Percentiles rank a stretch among this genome's conserved stretches.
Evolutionary conservation across 2,113 vertebrate genomes (phyloP).

Genomic region (Dicentrarchus labrax): DNA sequence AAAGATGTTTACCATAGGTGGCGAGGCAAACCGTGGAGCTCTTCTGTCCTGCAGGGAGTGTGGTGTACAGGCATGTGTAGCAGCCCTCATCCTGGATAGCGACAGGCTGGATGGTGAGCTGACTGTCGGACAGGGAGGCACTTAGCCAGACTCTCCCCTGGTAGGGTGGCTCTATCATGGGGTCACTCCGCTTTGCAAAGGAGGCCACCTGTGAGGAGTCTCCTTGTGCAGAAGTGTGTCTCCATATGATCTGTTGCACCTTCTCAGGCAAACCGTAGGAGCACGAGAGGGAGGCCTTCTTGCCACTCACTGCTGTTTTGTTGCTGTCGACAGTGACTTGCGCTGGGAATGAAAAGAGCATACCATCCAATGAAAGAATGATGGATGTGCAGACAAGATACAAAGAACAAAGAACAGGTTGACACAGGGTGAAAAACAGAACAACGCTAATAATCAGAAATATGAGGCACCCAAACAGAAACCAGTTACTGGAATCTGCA

Average conservation of each 20-base stretch:
- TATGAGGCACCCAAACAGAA: conserved; percentile 60
- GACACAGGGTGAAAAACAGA: conserved; percentile 15
- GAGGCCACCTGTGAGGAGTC: conserved; percentile 74
- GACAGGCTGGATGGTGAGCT: conserved; percentile 82
- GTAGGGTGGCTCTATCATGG: conserved; percentile 79
- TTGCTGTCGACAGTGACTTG: conserved; percentile 71
- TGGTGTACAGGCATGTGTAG: conserved; percentile 83
- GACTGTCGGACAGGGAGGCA: conserved; percentile 77
- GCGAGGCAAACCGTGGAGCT: conserved; percentile 80
- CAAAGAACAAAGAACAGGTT: background rate
- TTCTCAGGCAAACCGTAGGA: conserved; percentile 83
- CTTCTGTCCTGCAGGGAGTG: conserved; percentile 67
- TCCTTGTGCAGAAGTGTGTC: conserved; percentile 51
- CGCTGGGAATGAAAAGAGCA: conserved; percentile 53
- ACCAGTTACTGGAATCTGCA: conserved; percentile 66
- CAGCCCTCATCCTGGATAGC: conserved; percentile 83
- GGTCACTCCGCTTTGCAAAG: conserved; percentile 77
- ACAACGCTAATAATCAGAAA: conserved; percentile 50
- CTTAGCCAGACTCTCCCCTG: conserved; percentile 78
- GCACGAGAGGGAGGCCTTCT: conserved; percentile 78
- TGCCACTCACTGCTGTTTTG: conserved; percentile 83
- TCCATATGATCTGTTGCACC: conserved; percentile 82
- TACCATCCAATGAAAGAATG: conserved; percentile 13
- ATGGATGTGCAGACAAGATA: conserved; percentile 4
- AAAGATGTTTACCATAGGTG: conserved; percentile 75